Evolutionary conservation across 2,888 invertebrate genomes (phyloP).

Genomic region (Spatulosminthurus flaviceps): DNA sequence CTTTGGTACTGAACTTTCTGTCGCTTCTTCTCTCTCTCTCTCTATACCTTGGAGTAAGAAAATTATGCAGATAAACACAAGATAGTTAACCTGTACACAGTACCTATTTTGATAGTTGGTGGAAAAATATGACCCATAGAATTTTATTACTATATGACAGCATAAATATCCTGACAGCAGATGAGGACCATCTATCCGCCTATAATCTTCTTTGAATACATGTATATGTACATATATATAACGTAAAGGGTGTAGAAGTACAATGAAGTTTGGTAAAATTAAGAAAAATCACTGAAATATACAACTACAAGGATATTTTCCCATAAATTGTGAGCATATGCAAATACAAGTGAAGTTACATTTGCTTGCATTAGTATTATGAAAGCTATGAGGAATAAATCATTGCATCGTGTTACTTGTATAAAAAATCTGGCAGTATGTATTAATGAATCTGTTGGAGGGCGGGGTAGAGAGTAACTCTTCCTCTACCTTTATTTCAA

Average conservation of each 20-base stretch:
- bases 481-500: slow-evolving; percentile 10
- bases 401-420: background rate
- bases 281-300: no score
- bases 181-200: background rate
- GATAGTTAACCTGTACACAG: background rate
- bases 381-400: slow-evolving; percentile 10
- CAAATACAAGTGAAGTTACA: background rate
- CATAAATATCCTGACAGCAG: slow-evolving; percentile 6
- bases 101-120: background rate
- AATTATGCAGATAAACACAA: no score
- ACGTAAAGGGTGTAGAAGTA: no score
- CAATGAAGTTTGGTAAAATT: no score
- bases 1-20: background rate
- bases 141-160: slow-evolving; percentile 8
- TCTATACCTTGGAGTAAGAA: background rate
- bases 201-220: no score
- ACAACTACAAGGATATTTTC: background rate
- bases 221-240: no score
- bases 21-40: background rate
- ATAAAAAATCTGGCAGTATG: background rate
- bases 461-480: slow-evolving; percentile 4
- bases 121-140: background rate
- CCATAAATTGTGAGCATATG: background rate
- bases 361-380: background rate
- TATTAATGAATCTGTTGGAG: slow-evolving; percentile 6